Base-by-base conservation (phyloP, 1,140 invertebrate genomes). In the Drosophila orosa region DNA sequence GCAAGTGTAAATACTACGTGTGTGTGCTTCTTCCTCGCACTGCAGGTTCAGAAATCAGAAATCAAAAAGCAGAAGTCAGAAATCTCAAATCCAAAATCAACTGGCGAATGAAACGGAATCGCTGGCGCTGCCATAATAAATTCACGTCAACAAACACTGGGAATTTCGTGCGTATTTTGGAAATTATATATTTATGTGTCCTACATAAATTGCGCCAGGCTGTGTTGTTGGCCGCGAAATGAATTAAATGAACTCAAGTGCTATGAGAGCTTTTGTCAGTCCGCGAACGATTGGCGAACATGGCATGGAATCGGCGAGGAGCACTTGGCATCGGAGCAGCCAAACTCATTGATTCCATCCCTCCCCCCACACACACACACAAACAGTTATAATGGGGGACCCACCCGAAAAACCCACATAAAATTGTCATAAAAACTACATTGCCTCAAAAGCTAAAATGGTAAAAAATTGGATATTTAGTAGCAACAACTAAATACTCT, bases 151-250 rank as follows among this genome's bases (percentile, higher is more conserved):
- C 31, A 37, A 54, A 54, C 50, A 35, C 56, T 74, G 52, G 29
- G 58, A 54, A 63, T 74, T 74, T 74, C 59, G 69, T 74, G 72
- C 69, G 72, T 74, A 74, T 74, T 74, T 74, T 74, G 72, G 72
- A 74, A 74, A 74, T 74, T 31, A 54, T 74, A 73, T 74, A 74
- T 74, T 74, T 73, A 74, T 74, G 68, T 55, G 72, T 74, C 58
- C 68, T 48, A 74, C 68, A 74, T 73, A 74, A 62, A 72, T 72
- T 72, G 66, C 29, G 37, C 12, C 55, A 7, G 19, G n/a, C 39
- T 35, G 55, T 19, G n/a, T 52, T 59, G 33, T 50, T 44, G 15
- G 59, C 48, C 9, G 25, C 25, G 13, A 66, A 47, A 33, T 65
- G n/a, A 68, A 50, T 65, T 65, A 52, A 50, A 48, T 50, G 44